Evolutionary conservation across 1,140 invertebrate genomes (phyloP), one percentile per base, ranked within the genome.

Genomic region (Orius insidiosus): DNA sequence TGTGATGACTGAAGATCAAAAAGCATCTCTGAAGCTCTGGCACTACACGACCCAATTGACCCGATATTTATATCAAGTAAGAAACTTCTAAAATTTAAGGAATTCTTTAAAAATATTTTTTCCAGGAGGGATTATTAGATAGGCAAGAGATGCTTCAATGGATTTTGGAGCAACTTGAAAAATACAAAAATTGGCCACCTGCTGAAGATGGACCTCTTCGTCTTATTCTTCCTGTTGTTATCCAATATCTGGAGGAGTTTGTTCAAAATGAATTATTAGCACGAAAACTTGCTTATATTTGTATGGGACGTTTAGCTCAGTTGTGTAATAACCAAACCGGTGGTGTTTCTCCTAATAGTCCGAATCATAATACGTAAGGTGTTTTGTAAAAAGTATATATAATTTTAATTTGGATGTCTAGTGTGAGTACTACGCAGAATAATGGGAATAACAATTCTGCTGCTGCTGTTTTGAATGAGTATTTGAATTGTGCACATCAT

Each of bases 101-200:
- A n/a, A n/a, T n/a, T n/a, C n/a, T n/a, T n/a, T n/a, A 16, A 41
- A 14, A 19, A 41, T 19, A 4, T 16, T 24, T 3, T 5, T 41
- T 19, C 38, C 18, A 78, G 70, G 75, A 78, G 57, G 75, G 82
- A 8, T 68, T 97, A 2, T 62, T 96, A 3, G 93, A 97, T 59
- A 69, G 84, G n/a, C 87, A 93, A 61, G 92, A 97, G 56, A 86
- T 93, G 54, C 67, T 97, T 1, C 80, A 78, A n/a, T 96, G 89
- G 87, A 80, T 96, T 44, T 70, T 96, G 14, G 93, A 97, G 50
- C 63, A 89, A 11, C 60, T 96, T 8, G 92, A 96, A 59, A 88
- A 88, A 60, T 52, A 53, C 10, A 52, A 51, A 13, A 46, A 50
- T 0, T 54, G 51, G 46, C 24, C 47, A 9, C 69, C 77, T 40